These are phyloP conservation scores for Nasonia longicornis DNA, from an alignment of 1,140 invertebrate genomes.

Conservation along the genomic window DNA sequence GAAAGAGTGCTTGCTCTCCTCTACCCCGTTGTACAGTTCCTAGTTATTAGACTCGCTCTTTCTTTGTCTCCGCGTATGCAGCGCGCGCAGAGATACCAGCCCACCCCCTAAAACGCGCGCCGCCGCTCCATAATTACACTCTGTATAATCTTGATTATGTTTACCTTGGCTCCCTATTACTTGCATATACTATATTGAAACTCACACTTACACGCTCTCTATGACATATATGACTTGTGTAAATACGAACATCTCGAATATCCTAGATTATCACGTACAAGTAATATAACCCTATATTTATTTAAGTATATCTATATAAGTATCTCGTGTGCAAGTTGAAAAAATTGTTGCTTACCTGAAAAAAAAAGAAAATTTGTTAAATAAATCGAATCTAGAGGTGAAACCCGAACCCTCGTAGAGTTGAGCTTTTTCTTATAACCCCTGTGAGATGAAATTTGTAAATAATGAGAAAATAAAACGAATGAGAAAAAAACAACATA, in stretches of 20 bases:
- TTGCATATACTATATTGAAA: not conserved
- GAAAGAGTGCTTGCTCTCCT: not conserved
- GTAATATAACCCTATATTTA: not conserved
- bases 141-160: not conserved
- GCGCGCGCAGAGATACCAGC: not conserved
- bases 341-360: conserved; percentile 43
- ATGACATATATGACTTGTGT: conserved; percentile 33
- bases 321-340: conserved; percentile 17
- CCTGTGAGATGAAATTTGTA: not conserved
- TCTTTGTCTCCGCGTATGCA: not conserved
- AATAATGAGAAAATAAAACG: not conserved
- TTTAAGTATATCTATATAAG: conserved; percentile 25
- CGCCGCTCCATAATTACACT: not conserved
- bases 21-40: not conserved
- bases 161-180: not conserved
- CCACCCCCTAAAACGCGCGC: not conserved
- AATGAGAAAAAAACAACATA: not conserved
- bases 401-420: not conserved
- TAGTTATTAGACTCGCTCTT: not conserved
- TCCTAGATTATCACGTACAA: conserved; percentile 13
- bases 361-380: conserved; percentile 37
- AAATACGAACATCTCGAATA: conserved; percentile 42
- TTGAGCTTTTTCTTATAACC: not conserved
- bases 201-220: conserved; percentile 12
- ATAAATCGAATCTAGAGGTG: conserved; percentile 38